Percentiles rank a stretch among this genome's conserved stretches.
These are phyloP conservation scores for Brachionus asplanchnoidis DNA, from an alignment of 1,140 invertebrate genomes.

Conservation along the genomic window DNA sequence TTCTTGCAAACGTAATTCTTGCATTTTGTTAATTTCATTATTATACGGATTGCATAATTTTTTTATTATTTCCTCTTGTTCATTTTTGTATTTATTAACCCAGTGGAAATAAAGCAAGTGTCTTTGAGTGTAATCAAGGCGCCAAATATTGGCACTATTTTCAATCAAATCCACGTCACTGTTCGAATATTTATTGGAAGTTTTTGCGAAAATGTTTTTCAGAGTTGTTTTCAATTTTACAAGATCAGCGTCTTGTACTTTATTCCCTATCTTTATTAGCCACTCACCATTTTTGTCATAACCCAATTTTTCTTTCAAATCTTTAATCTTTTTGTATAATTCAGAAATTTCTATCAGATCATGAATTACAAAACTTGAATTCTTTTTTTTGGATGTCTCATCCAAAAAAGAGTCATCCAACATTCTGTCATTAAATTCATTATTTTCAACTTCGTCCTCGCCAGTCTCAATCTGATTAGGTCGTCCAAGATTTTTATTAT, in stretches of 20 bases:
- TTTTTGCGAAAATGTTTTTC: background rate
- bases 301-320: background rate
- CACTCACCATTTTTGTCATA: background rate
- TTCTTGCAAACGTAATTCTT: background rate
- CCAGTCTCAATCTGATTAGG: background rate
- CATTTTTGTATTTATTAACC: constrained; percentile 17
- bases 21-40: background rate
- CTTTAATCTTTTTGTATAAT: background rate
- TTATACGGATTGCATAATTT: constrained; percentile 24
- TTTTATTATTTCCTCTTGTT: background rate
- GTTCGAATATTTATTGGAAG: background rate
- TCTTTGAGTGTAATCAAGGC: constrained; percentile 43
- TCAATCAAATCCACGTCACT: background rate
- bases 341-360: background rate
- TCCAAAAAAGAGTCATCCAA: background rate
- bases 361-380: background rate
- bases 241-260: background rate
- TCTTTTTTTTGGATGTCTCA: background rate
- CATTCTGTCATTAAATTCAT: background rate
- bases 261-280: background rate
- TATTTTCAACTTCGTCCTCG: background rate
- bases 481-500: too few relatives aligned
- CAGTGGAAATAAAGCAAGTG: constrained; percentile 46
- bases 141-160: constrained; percentile 36
- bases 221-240: background rate